phyloP scores from a whole-genome alignment of 2,888 invertebrate species.

The Thymelicus sylvestris region DNA sequence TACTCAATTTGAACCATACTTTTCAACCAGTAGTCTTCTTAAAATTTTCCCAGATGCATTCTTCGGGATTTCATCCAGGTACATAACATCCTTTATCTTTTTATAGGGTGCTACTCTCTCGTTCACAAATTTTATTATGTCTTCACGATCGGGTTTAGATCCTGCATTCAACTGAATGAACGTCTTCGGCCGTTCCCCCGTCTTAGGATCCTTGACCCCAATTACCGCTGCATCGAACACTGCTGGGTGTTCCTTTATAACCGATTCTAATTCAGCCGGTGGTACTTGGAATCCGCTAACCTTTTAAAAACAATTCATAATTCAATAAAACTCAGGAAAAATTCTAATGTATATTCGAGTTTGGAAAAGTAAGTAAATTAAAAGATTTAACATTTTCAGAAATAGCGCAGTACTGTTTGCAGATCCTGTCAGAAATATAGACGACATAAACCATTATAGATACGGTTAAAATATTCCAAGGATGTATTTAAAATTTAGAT shows the following conservation, averaged over 20 bases:
- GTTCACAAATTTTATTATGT: conserved; percentile 86
- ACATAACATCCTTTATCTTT: conserved; percentile 86
- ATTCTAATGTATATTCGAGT: no score
- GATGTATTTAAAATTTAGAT: no score
- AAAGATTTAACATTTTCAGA: no score
- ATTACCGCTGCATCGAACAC: conserved; percentile 93
- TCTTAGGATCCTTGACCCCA: conserved; percentile 87
- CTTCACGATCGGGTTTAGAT: conserved; percentile 71
- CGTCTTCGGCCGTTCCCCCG: conserved; percentile 91
- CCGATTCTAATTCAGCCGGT: conserved; percentile 93
- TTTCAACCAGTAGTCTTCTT: conserved; percentile 82
- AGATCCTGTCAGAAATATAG: no score
- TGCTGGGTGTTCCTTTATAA: conserved; percentile 88
- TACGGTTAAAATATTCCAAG: no score
- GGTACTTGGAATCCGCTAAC: conserved; percentile 86
- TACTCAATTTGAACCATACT: conserved; percentile 39
- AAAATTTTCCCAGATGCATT: conserved; percentile 92
- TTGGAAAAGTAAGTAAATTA: no score
- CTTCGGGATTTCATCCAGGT: conserved; percentile 89
- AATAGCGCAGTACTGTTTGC: no score
- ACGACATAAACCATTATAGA: no score
- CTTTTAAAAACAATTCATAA: not conserved
- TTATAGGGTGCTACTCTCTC: conserved; percentile 91
- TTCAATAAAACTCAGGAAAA: no score
- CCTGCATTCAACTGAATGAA: conserved; percentile 86